phyloP scores from a whole-genome alignment of 2,797 vertebrate genomes.

The Sphenopsis melanotis region DNA sequence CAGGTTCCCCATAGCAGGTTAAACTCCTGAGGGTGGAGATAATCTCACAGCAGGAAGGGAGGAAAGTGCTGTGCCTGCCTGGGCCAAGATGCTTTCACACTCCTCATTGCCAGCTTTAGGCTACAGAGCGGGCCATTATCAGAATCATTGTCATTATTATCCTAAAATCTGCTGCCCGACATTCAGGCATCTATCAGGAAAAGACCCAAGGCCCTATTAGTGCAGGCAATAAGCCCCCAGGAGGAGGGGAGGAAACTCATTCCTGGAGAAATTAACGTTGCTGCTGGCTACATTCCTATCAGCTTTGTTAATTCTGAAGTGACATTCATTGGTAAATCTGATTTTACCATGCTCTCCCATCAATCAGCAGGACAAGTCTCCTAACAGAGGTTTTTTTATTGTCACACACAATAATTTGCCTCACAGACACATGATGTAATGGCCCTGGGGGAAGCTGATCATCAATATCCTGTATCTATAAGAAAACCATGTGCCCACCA shows the following conservation, averaged over 20 bases:
- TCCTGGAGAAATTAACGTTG: constrained; percentile 67
- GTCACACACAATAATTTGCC: constrained; percentile 5
- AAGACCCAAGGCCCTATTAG: constrained; percentile 60
- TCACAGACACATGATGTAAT: not conserved
- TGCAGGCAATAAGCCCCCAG: constrained; percentile 36
- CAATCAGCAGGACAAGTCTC: constrained; percentile 32
- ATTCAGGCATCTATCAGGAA: constrained; percentile 71
- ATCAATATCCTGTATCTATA: constrained; percentile 48
- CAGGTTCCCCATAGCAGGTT: constrained; percentile 36
- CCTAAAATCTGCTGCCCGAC: constrained; percentile 64
- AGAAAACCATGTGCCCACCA: not conserved
- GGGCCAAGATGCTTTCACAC: constrained; percentile 35
- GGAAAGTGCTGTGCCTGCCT: constrained; percentile 33
- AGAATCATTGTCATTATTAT: constrained; percentile 75
- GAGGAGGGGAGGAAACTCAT: constrained; percentile 48
- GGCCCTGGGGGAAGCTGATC: constrained; percentile 7
- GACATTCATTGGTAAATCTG: constrained; percentile 72
- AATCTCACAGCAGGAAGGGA: constrained; percentile 63
- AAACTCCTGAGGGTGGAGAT: constrained; percentile 62
- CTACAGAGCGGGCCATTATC: constrained; percentile 66
- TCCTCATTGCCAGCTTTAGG: constrained; percentile 22
- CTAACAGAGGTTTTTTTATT: not conserved
- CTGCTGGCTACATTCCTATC: constrained; percentile 57
- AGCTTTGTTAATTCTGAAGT: constrained; percentile 70
- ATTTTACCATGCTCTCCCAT: constrained; percentile 55